Evolutionary conservation across 2,113 vertebrate species (phyloP), one percentile per base, ranked within the genome.

Genomic region (Seriola quinqueradiata): DNA sequence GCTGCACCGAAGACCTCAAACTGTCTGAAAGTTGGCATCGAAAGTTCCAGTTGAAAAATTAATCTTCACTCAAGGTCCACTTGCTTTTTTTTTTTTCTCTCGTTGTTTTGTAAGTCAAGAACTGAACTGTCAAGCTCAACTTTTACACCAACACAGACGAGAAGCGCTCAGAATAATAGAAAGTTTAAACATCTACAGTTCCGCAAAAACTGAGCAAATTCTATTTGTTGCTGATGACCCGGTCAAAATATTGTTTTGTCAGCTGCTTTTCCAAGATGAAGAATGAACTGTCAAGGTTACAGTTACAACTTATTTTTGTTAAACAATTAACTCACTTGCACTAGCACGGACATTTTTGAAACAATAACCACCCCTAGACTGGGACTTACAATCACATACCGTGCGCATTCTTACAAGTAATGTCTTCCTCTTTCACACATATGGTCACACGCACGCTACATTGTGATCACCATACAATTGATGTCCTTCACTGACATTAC

Each of bases 401-500:
- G 23, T 19, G 8, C 3, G 21, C 46, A 25, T 36, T 60, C 34
- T 55, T 11, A 65, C 21, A 64, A 34, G 21, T 64, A 40, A 28
- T 21, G 38, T 57, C 69, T 34, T 71, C 23, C 38, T 44, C 50
- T 65, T 17, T 11, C 58, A 59, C 54, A 59, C 48, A 75, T 7
- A 55, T 8, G 21, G 11, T 63, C 70, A 40, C 34, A 23, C 55
- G 70, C 59, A 66, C 38, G 16, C 16, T n/a, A 13, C 58, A 71
- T 46, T 52, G 57, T 54, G 69, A 68, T 36, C 28, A 54, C 44
- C 40, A 32, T 63, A 70, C 60, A 75, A 83, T 65, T 14, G 5
- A 70, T 60, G 83, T 77, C 86, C 79, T 86, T 82, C 69, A 57
- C 21, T 69, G 61, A 72, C 40, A 50, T 76, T 23, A 58, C 57